Evolutionary conservation across 2,113 vertebrate species (phyloP), one percentile per base, ranked within the genome.

Genomic region (Natator depressus): DNA sequence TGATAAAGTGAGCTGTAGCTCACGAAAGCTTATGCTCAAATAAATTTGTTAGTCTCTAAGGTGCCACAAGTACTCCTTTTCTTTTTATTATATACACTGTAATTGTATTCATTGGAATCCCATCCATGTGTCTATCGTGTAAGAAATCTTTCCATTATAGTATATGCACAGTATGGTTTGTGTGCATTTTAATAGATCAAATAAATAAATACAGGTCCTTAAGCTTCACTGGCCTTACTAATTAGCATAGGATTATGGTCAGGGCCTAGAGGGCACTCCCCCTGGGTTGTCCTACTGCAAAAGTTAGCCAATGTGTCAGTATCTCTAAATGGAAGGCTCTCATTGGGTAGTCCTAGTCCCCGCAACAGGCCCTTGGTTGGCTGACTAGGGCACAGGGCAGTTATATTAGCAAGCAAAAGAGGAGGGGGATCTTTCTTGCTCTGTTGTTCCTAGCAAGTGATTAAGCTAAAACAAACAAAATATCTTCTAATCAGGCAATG

Each of bases 111-210:
- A 79, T 85, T 93, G 65, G 89, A 97, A 96, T 83, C 31, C 85
- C 85, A 94, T 88, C 69, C 29, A 47, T 51, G 69, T 84, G 46
- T 87, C 79, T 91, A 86, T 89, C 91, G 89, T 49, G 38, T 69
- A 88, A 85, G 94, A 93, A 96, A 96, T 94, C 94, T 93, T 94
- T 96, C 76, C 69, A 82, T 19, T 89, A 29, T 3, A 2, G 80
- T 94, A 96, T 94, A 50, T 62, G 91, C 85, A 35, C 50, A 83
- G 54, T 72, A 84, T 22, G 76, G 47, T 88, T 91, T 85, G 75
- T 82, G 87, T 87, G 80, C 88, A 22, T 75, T 91, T 95, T 93
- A 87, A 91, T 89, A 84, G 11, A 91, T 96, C 93, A 97, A 96
- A 96, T 89, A 86, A 84, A 96, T 75, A 69, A 94, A 96, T 53